Conservation (phyloP, 2,888 invertebrate species). For the Gortyna flavago region DNA sequence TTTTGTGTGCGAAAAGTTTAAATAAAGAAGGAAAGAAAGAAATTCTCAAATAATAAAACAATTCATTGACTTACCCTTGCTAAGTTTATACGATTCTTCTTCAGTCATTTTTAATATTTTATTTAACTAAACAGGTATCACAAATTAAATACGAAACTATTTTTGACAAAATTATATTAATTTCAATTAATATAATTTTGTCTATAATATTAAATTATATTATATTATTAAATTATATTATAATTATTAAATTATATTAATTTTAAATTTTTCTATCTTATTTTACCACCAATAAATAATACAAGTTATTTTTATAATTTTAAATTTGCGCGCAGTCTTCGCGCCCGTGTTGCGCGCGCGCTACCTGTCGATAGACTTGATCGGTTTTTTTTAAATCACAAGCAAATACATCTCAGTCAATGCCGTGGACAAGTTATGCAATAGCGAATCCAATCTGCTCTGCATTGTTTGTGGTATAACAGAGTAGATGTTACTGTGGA, state of each 20-base stretch:
- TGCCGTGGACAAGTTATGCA: constrained; percentile 43
- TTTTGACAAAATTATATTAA: background rate
- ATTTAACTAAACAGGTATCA: constrained; percentile 13
- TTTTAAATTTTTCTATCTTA: too few species aligned
- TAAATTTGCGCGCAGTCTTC: constrained; percentile 23
- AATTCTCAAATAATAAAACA: background rate
- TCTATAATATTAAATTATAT: too few species aligned
- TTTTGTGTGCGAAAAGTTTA: too few species aligned
- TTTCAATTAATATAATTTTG: too few species aligned
- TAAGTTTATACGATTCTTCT: constrained; percentile 36
- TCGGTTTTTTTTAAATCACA: constrained; percentile 33
- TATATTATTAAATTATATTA: too few species aligned
- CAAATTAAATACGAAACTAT: constrained; percentile 16
- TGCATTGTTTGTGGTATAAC: constrained; percentile 48
- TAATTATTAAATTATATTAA: too few species aligned
- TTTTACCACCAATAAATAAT: constrained; percentile 15
- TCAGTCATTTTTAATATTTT: constrained; percentile 36
- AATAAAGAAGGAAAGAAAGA: background rate
- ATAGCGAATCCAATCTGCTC: constrained; percentile 19
- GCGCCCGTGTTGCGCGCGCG: constrained; percentile 58
- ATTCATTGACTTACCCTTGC: constrained; percentile 44
- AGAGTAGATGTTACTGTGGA: background rate
- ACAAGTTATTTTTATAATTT: background rate
- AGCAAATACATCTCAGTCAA: constrained; percentile 41
- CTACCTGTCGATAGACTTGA: constrained; percentile 72